phyloP scores from a whole-genome alignment of 2,113 vertebrate species.

The Albula glossodonta region DNA sequence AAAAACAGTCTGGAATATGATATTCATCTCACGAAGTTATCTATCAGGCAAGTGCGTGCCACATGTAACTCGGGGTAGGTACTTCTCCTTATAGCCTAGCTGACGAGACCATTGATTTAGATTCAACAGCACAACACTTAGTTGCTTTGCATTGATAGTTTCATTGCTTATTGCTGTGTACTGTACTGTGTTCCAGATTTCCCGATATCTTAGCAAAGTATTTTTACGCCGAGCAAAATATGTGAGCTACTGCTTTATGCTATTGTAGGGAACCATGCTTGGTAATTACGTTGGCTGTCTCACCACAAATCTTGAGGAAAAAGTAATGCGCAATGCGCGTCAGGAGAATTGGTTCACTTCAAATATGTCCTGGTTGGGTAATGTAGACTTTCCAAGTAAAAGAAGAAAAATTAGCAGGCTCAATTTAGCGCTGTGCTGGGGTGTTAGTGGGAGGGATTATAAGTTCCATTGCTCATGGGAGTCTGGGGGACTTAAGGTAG shows the following conservation, averaged over 20 bases:
- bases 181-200: too few relatives aligned
- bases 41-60: background rate
- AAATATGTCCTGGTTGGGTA: background rate
- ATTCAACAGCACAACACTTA: background rate
- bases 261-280: background rate
- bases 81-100: too few relatives aligned
- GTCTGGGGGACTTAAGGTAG: slow-evolving; percentile 31
- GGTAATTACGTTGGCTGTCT: background rate
- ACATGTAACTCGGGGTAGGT: background rate
- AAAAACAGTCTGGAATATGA: background rate
- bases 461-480: slow-evolving; percentile 38
- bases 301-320: background rate
- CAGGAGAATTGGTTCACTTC: background rate
- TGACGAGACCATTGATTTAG: background rate
- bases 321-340: background rate
- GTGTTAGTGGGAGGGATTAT: slow-evolving; percentile 65
- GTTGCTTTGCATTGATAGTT: background rate
- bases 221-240: background rate
- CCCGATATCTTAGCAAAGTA: background rate
- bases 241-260: background rate
- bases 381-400: background rate
- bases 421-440: slow-evolving; percentile 25
- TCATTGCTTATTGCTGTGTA: too few relatives aligned
- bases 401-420: background rate
- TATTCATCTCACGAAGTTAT: background rate